These are phyloP conservation scores for Halcyon malimbica DNA, from an alignment of 2,113 vertebrate genomes.

Conservation along the genomic window DNA sequence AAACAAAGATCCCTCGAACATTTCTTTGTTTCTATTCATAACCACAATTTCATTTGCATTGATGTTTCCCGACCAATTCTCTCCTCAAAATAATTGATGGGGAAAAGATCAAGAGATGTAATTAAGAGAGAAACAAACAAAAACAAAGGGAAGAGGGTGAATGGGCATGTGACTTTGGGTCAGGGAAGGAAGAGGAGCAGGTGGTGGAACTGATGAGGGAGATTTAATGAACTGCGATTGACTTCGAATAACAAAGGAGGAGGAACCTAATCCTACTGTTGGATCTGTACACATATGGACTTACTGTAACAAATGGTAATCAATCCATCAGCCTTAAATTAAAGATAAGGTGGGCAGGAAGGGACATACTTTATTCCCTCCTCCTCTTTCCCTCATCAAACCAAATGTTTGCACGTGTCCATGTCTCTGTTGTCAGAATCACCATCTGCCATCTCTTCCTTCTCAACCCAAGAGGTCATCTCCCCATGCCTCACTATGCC, in stretches of 20 bases:
- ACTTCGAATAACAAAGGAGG: slow-evolving; percentile 64
- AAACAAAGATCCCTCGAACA: not conserved
- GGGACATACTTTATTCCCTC: slow-evolving; percentile 36
- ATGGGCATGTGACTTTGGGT: slow-evolving; percentile 38
- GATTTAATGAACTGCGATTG: slow-evolving; percentile 72
- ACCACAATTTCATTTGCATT: slow-evolving; percentile 52
- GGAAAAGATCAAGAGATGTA: slow-evolving; percentile 41
- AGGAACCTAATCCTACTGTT: slow-evolving; percentile 63
- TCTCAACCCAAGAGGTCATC: not conserved
- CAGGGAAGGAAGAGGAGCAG: slow-evolving; percentile 67
- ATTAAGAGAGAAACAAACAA: slow-evolving; percentile 63
- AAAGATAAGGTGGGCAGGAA: slow-evolving; percentile 61
- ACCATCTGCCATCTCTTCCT: not conserved
- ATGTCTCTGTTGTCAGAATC: not conserved
- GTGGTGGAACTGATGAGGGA: slow-evolving; percentile 57
- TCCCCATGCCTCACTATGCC: not conserved
- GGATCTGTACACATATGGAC: slow-evolving; percentile 63
- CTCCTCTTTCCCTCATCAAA: not conserved
- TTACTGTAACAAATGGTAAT: slow-evolving; percentile 73
- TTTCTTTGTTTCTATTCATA: slow-evolving; percentile 45
- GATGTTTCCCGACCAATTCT: slow-evolving; percentile 44
- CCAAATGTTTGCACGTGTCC: not conserved
- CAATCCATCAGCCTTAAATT: slow-evolving; percentile 61
- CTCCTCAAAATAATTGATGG: slow-evolving; percentile 48
- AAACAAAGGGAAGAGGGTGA: slow-evolving; percentile 63